Conservation (phyloP, 2,888 invertebrate genomes). For the Amblyteles armatorius region DNA sequence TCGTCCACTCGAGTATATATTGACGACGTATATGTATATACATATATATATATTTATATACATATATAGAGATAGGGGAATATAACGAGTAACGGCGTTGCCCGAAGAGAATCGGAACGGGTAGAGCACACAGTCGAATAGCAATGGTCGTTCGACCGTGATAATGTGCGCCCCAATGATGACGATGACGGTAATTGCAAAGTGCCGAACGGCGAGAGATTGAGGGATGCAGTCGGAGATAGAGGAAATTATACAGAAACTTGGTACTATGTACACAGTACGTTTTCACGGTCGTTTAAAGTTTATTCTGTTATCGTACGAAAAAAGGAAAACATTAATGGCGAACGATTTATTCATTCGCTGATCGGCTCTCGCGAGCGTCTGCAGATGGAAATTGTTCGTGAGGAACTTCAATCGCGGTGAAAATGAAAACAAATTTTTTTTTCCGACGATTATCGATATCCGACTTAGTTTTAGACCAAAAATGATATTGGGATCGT, state of each 20-base stretch:
- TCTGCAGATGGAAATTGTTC: too few relatives aligned
- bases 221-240: neutral
- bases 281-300: too few relatives aligned
- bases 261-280: neutral
- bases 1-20: conserved; percentile 57
- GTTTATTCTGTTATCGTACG: too few relatives aligned
- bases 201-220: conserved; percentile 17
- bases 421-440: neutral
- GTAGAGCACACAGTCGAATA: conserved; percentile 20
- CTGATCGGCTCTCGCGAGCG: too few relatives aligned
- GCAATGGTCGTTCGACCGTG: conserved; percentile 44
- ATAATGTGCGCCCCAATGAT: conserved; percentile 38
- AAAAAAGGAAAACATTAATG: too few relatives aligned
- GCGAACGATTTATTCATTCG: too few relatives aligned
- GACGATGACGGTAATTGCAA: conserved; percentile 62
- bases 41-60: conserved; percentile 6
- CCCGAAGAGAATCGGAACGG: neutral
- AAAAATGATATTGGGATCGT: too few relatives aligned
- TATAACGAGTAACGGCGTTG: conserved; percentile 14
- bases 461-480: too few relatives aligned
- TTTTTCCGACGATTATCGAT: neutral
- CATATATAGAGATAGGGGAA: conserved; percentile 14
- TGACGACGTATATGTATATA: neutral
- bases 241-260: neutral
- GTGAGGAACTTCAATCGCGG: too few relatives aligned